These are phyloP conservation scores for Sanderia malayensis DNA, from an alignment of 30 jellyfish, hydroid and myxozoan species.

Conservation along the genomic window DNA sequence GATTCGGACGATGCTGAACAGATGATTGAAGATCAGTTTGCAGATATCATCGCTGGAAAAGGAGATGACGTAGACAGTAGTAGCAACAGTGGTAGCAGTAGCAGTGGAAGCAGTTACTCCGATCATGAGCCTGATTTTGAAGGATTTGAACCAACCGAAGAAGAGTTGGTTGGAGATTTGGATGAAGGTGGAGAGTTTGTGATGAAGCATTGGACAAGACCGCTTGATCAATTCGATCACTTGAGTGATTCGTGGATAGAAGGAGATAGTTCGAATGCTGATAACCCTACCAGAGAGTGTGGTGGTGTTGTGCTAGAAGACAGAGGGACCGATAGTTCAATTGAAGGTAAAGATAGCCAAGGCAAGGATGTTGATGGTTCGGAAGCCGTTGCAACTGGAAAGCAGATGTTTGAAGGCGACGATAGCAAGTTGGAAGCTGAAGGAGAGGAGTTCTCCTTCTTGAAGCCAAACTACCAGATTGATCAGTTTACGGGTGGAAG, in stretches of 20 bases:
- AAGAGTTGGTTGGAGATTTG: conserved; percentile 42
- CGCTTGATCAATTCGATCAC: conserved; percentile 1
- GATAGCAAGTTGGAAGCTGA: not conserved
- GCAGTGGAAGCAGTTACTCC: conserved; percentile 32
- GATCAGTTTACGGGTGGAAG: conserved; percentile 62
- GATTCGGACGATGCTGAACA: conserved; percentile 59
- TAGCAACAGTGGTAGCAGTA: too few relatives aligned
- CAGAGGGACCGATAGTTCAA: too few relatives aligned
- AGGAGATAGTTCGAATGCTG: not conserved
- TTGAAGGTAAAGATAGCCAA: too few relatives aligned
- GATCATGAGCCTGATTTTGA: conserved; percentile 39
- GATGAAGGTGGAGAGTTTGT: conserved; percentile 46
- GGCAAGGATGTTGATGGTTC: too few relatives aligned
- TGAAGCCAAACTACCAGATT: conserved; percentile 25
- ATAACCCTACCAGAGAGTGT: not conserved
- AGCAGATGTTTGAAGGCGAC: not conserved
- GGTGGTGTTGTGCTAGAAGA: too few relatives aligned
- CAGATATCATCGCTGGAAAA: conserved; percentile 20
- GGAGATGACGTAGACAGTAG: too few relatives aligned
- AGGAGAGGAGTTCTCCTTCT: conserved; percentile 30
- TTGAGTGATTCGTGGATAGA: conserved; percentile 16
- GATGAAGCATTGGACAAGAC: conserved; percentile 27
- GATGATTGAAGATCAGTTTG: conserved; percentile 62
- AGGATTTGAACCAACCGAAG: conserved; percentile 38
- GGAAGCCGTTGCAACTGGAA: too few relatives aligned